Conservation (phyloP, 2,797 vertebrate species). For the Setipinna tenuifilis region DNA sequence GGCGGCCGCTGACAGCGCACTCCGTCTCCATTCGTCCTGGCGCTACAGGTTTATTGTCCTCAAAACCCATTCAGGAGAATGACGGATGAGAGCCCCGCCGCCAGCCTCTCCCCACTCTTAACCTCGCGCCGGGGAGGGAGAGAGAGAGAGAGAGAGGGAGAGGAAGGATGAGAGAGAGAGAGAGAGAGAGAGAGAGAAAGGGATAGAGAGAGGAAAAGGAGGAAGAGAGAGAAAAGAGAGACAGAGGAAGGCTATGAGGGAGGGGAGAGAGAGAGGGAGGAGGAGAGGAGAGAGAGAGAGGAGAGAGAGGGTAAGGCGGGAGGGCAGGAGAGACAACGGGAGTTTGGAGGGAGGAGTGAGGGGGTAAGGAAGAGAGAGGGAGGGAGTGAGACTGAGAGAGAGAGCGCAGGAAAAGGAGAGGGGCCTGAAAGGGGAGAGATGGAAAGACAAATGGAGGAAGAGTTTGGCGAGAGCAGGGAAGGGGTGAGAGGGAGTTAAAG, state of each 20-base stretch:
- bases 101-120: constrained; percentile 60
- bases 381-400: background rate
- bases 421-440: background rate
- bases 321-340: too few species aligned
- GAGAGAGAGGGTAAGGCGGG: too few species aligned
- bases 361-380: background rate
- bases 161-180: too few species aligned
- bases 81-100: constrained; percentile 75
- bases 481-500: background rate
- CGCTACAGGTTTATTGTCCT: constrained; percentile 86
- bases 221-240: background rate
- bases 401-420: background rate
- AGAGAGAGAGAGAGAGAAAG: background rate
- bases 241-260: background rate
- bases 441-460: background rate
- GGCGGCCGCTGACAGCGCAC: constrained; percentile 74
- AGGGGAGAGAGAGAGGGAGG: background rate
- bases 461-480: background rate
- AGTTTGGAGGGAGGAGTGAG: background rate
- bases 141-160: background rate
- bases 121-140: constrained; percentile 28
- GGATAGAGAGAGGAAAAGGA: background rate
- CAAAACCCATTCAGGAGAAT: constrained; percentile 85
- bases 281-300: background rate
- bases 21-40: constrained; percentile 83